A percentile compares a stretch with the other conserved stretches of the same genome.
phyloP scores from a whole-genome alignment of 2,113 vertebrate genomes.

The Chunga burmeisteri region DNA sequence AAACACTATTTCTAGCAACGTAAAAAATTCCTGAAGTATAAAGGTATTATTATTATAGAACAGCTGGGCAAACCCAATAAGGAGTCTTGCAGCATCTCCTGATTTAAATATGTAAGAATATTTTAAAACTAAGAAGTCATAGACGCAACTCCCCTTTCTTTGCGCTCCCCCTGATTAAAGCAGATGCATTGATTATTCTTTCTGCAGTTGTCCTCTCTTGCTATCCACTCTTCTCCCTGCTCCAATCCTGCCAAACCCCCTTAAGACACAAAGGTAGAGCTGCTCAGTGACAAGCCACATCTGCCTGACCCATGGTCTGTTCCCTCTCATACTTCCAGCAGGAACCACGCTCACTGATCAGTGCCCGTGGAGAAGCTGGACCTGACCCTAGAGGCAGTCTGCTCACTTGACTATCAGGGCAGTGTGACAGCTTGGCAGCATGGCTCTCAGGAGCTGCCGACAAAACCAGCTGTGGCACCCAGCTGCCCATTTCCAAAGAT shows the following conservation, averaged over 20 bases:
- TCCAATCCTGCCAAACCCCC: background rate
- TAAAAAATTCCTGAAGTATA: background rate
- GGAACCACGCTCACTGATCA: background rate
- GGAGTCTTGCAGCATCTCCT: background rate
- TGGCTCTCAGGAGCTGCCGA: background rate
- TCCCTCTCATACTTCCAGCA: fast-evolving
- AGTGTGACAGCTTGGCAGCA: background rate
- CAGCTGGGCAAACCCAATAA: background rate
- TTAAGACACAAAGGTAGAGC: background rate
- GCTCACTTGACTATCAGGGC: background rate
- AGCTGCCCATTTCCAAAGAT: background rate
- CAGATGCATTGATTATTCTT: background rate
- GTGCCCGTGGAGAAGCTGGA: background rate
- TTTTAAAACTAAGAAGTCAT: background rate
- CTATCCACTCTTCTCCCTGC: background rate
- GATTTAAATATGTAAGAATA: background rate
- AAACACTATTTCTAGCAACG: background rate
- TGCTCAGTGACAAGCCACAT: background rate
- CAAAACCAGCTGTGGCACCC: background rate
- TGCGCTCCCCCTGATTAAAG: background rate
- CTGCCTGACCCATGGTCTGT: background rate
- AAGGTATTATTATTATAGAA: background rate
- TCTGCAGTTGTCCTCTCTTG: background rate
- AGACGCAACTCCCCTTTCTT: background rate
- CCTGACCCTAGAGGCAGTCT: background rate